Conservation (phyloP, 2,888 invertebrate genomes). For the Cantharis rustica region DNA sequence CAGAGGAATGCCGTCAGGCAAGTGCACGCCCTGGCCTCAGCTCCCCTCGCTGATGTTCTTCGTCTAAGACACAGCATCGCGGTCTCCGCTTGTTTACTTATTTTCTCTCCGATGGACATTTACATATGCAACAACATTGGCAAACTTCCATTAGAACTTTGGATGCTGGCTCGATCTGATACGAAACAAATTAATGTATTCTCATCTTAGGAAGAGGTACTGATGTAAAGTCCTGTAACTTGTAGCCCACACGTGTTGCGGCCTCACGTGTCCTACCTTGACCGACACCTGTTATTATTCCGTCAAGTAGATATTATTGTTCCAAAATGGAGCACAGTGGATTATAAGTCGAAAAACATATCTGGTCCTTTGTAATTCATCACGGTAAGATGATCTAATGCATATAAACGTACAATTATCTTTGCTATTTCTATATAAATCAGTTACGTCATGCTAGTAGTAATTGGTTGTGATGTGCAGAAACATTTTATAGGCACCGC, state of each 20-base stretch:
- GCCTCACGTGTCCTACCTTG: conserved; percentile 48
- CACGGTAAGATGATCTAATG: conserved; percentile 37
- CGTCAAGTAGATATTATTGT: conserved; percentile 23
- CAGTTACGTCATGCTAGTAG: conserved; percentile 12
- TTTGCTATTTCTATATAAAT: conserved; percentile 13
- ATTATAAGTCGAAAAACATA: conserved; percentile 22
- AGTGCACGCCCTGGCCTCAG: conserved; percentile 51
- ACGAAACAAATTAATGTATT: conserved; percentile 23
- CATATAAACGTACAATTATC: conserved; percentile 30
- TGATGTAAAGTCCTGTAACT: conserved; percentile 30
- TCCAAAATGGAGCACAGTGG: conserved; percentile 28
- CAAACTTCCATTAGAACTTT: conserved; percentile 19
- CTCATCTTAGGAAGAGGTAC: conserved; percentile 14
- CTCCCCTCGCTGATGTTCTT: conserved; percentile 6
- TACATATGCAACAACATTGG: conserved; percentile 26
- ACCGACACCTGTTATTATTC: conserved; percentile 48
- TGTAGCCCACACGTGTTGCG: conserved; percentile 44
- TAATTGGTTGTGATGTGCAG: conserved; percentile 3
- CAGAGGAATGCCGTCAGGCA: conserved; percentile 58
- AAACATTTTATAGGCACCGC: background rate
- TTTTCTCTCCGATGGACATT: conserved; percentile 16
- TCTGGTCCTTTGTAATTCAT: conserved; percentile 36
- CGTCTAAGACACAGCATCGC: conserved; percentile 8
- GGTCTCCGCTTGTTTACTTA: conserved; percentile 10
- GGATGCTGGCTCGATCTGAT: conserved; percentile 22